phyloP scores from a whole-genome alignment of 2,113 vertebrate species.

The Camelus dromedarius region DNA sequence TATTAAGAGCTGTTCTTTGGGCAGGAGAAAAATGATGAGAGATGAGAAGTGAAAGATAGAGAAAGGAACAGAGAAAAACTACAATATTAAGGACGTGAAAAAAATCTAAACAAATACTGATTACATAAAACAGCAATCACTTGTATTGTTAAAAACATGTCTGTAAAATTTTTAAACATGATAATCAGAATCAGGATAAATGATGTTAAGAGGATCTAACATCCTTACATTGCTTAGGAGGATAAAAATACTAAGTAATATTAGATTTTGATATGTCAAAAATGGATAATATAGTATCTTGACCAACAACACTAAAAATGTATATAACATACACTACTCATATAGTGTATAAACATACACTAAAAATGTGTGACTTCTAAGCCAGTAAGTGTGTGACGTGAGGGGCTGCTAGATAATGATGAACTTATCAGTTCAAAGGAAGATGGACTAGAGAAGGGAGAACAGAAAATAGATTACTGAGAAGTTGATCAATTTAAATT shows the following conservation, averaged over 20 bases:
- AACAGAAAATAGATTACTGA: background rate
- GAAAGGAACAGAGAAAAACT: background rate
- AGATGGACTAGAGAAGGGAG: background rate
- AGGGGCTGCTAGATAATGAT: background rate
- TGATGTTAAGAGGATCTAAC: background rate
- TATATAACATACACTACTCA: background rate
- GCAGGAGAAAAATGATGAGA: background rate
- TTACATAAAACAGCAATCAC: background rate
- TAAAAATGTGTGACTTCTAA: background rate
- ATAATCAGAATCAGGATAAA: background rate
- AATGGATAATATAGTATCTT: background rate
- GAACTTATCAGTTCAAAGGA: background rate
- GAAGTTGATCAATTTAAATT: background rate
- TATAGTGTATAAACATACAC: background rate
- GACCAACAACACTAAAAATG: background rate
- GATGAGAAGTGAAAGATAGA: background rate
- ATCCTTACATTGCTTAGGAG: background rate
- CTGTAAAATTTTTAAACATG: background rate
- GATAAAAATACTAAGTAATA: slow-evolving; percentile 3
- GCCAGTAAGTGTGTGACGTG: background rate
- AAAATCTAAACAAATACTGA: background rate
- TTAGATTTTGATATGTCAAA: background rate
- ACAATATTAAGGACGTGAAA: background rate
- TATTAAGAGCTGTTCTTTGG: background rate
- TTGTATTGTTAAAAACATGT: background rate